Percentiles rank a stretch among this genome's conserved stretches.
Evolutionary conservation across 2,888 invertebrate genomes (phyloP).

Genomic region (Atethmia centrago): DNA sequence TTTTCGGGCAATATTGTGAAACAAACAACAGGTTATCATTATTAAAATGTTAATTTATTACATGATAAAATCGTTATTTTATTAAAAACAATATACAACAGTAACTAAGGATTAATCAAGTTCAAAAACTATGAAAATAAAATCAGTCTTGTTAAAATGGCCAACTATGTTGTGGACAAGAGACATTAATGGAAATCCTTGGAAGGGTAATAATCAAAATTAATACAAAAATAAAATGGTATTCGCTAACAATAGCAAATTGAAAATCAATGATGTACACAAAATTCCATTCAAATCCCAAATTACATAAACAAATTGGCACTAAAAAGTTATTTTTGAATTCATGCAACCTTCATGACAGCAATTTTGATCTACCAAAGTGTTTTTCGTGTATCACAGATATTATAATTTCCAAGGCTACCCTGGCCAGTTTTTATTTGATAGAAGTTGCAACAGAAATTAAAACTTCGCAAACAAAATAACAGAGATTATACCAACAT

Average conservation of each 20-base stretch:
- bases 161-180: slow-evolving; percentile 84
- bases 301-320: slow-evolving; percentile 79
- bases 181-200: slow-evolving; percentile 82
- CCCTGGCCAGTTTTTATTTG: slow-evolving; percentile 68
- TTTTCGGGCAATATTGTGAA: slow-evolving; percentile 26
- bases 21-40: slow-evolving; percentile 66
- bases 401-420: slow-evolving; percentile 77
- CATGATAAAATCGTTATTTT: slow-evolving; percentile 88
- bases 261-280: slow-evolving; percentile 78
- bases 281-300: slow-evolving; percentile 80
- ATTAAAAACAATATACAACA: slow-evolving; percentile 89
- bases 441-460: slow-evolving; percentile 68
- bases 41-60: slow-evolving; percentile 89
- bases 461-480: slow-evolving; percentile 73
- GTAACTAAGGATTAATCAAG: slow-evolving; percentile 88
- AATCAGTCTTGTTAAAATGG: slow-evolving; percentile 91
- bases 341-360: slow-evolving; percentile 66
- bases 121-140: slow-evolving; percentile 87
- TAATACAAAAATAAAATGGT: slow-evolving; percentile 78
- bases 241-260: slow-evolving; percentile 78
- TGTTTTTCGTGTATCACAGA: slow-evolving; percentile 82
- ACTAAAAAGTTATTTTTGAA: slow-evolving; percentile 76
- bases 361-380: slow-evolving; percentile 68
- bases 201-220: slow-evolving; percentile 74
- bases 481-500: slow-evolving; percentile 66